Evolutionary conservation across 2,113 vertebrate genomes (phyloP).

Genomic region (Channa maculata): DNA sequence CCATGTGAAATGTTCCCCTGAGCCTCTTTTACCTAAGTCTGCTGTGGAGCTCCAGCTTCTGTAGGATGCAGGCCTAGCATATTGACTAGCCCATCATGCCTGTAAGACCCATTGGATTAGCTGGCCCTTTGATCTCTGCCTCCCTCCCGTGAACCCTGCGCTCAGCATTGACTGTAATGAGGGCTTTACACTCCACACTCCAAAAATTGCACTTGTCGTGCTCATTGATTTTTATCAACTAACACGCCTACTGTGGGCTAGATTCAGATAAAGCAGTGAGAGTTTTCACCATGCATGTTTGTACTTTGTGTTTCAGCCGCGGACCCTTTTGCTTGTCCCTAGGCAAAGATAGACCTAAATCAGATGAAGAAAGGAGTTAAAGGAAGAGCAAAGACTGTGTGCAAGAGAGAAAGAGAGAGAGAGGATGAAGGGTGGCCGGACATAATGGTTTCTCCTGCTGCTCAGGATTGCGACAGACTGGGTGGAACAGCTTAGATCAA

Average conservation of each 20-base stretch:
- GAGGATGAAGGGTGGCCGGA: conserved; percentile 52
- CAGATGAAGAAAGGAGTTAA: conserved; percentile 37
- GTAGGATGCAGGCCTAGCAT: conserved; percentile 70
- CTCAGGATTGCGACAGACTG: conserved; percentile 67
- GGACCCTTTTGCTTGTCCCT: conserved; percentile 41
- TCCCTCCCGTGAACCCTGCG: conserved; percentile 61
- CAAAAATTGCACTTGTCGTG: conserved; percentile 60
- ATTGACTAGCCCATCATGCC: conserved; percentile 80
- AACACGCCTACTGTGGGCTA: conserved; percentile 33
- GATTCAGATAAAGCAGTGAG: conserved; percentile 43
- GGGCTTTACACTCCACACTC: conserved; percentile 62
- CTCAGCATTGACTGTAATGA: conserved; percentile 75
- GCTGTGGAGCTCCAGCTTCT: conserved; percentile 65
- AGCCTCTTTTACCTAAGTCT: conserved; percentile 69
- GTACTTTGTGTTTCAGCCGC: conserved; percentile 40
- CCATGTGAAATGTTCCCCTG: conserved; percentile 69
- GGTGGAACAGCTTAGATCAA: conserved; percentile 75
- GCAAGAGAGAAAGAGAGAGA: conserved; percentile 14
- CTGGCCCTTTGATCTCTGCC: conserved; percentile 69
- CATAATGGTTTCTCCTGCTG: conserved; percentile 70
- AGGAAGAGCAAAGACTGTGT: conserved; percentile 28
- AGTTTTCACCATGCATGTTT: conserved; percentile 37
- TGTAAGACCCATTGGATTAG: conserved; percentile 80
- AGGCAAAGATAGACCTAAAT: conserved; percentile 33
- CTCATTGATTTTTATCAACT: conserved; percentile 71